A percentile compares a stretch with the other conserved stretches of the same genome.
Evolutionary conservation across 2,113 vertebrate genomes (phyloP).

Genomic region (Anhinga anhinga): DNA sequence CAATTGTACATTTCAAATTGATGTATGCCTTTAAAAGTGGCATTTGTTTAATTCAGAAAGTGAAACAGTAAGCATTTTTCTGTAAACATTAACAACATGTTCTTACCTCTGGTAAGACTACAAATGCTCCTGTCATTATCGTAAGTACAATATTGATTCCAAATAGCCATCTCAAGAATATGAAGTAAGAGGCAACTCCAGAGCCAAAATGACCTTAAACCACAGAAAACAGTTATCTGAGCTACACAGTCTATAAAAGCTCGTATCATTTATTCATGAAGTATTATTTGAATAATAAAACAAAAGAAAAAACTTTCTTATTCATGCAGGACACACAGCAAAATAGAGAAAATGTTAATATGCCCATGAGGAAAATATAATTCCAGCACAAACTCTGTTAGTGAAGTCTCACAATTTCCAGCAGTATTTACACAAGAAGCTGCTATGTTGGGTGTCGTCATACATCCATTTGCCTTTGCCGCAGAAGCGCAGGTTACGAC

Average conservation of each 20-base stretch:
- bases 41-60: background rate
- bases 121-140: conserved; percentile 93
- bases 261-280: background rate
- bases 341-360: background rate
- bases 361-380: background rate
- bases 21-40: background rate
- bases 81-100: background rate
- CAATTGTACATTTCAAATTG: background rate
- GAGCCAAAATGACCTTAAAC: conserved; percentile 95
- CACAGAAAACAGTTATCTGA: background rate
- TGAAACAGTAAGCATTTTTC: background rate
- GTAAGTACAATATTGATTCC: conserved; percentile 96
- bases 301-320: background rate
- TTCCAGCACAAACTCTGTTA: background rate
- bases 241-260: background rate
- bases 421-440: background rate
- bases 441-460: background rate
- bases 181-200: conserved; percentile 97
- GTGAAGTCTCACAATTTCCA: background rate
- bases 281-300: background rate
- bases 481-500: background rate
- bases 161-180: conserved; percentile 97
- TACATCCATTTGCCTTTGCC: background rate
- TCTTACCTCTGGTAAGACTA: conserved; percentile 95
- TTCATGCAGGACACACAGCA: background rate